Conservation (phyloP, 1,140 invertebrate species). For the Anastrepha ludens region DNA sequence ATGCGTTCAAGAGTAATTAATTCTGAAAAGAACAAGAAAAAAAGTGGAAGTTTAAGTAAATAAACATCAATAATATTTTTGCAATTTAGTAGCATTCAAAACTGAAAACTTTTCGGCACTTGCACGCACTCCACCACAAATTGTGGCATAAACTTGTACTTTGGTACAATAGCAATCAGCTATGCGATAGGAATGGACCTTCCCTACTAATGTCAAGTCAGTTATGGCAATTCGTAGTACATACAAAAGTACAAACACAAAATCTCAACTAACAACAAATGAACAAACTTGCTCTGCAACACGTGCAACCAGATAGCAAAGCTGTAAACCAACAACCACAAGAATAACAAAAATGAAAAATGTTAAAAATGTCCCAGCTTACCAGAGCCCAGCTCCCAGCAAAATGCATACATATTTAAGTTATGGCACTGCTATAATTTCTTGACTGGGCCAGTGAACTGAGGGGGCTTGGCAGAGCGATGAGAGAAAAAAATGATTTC, state of each 20-base stretch:
- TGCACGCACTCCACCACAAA: background rate
- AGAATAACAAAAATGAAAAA: background rate
- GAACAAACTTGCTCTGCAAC: slow-evolving; percentile 16
- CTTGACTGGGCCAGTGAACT: background rate
- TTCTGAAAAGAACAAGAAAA: background rate
- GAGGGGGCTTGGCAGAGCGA: background rate
- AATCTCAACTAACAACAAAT: slow-evolving; percentile 19
- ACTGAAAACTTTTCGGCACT: background rate
- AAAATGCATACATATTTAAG: background rate
- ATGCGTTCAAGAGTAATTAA: background rate
- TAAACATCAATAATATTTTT: slow-evolving; percentile 7
- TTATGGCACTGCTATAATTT: background rate
- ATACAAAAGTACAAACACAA: background rate
- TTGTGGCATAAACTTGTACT: slow-evolving; percentile 36
- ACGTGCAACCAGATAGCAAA: slow-evolving; percentile 41
- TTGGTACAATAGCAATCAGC: background rate
- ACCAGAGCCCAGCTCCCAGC: too few species aligned
- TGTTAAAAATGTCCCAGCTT: background rate
- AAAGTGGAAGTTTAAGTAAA: background rate
- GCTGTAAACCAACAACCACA: slow-evolving; percentile 11
- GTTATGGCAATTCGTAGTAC: background rate
- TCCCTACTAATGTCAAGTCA: background rate
- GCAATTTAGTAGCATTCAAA: slow-evolving; percentile 1
- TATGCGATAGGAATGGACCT: background rate
- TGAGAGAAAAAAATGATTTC: background rate